Conservation (phyloP, 2,797 vertebrate species). For the Vireo griseus region DNA sequence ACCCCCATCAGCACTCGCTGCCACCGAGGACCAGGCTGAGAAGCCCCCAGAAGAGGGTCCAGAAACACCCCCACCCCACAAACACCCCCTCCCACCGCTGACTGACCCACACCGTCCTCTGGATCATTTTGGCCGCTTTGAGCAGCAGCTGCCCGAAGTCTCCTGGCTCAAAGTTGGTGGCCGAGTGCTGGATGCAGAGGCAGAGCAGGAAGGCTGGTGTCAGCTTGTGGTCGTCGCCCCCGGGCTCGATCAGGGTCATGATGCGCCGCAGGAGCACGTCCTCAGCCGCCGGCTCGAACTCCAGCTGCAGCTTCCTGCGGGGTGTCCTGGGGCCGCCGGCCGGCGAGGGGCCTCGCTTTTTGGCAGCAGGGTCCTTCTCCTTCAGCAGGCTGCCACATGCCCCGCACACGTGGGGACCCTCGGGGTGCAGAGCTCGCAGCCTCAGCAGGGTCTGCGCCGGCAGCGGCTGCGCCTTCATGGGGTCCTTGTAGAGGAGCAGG, state of each 20-base stretch:
- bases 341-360: background rate
- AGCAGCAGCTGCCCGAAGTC: conserved; percentile 90
- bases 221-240: conserved; percentile 89
- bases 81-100: rapidly evolving
- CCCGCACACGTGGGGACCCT: conserved; percentile 67
- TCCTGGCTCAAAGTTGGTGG: conserved; percentile 82
- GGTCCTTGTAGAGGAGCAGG: conserved; percentile 94
- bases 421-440: conserved; percentile 76
- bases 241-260: conserved; percentile 86
- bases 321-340: conserved; percentile 45
- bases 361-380: background rate
- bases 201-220: conserved; percentile 92
- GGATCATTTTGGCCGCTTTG: conserved; percentile 86
- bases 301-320: conserved; percentile 83
- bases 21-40: background rate
- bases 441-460: conserved; percentile 83
- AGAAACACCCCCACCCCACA: background rate
- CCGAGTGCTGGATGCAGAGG: conserved; percentile 92
- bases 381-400: conserved; percentile 80
- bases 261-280: conserved; percentile 87
- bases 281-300: conserved; percentile 85
- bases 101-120: conserved; percentile 92
- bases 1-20: background rate
- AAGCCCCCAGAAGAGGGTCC: rapidly evolving
- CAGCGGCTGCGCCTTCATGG: conserved; percentile 82